Percentiles rank a stretch among this genome's conserved stretches.
phyloP scores from a whole-genome alignment of 2,797 vertebrate species.

The Enteromius mattozi region DNA sequence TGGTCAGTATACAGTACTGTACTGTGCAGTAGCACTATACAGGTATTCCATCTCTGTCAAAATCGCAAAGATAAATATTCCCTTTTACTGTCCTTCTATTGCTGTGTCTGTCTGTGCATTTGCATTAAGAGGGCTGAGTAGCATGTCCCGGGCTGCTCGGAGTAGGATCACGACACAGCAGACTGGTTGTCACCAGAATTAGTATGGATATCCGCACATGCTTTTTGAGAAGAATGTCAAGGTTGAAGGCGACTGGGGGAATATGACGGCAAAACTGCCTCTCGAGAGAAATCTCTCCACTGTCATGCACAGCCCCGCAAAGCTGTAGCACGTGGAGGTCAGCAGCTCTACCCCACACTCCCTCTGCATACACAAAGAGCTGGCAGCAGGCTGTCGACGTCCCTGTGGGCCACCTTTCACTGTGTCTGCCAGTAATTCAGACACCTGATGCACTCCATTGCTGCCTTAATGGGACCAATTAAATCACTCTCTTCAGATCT shows the following conservation, averaged over 20 bases:
- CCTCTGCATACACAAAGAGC: constrained; percentile 39
- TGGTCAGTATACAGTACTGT: background rate
- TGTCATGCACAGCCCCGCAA: constrained; percentile 55
- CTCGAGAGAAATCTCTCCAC: constrained; percentile 55
- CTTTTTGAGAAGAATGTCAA: constrained; percentile 58
- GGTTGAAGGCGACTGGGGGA: constrained; percentile 56
- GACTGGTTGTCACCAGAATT: constrained; percentile 50
- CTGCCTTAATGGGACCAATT: constrained; percentile 51
- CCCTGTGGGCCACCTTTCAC: constrained; percentile 37
- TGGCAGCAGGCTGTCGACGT: constrained; percentile 17
- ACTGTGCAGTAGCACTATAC: background rate
- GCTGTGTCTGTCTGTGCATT: background rate
- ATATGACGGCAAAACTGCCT: constrained; percentile 51
- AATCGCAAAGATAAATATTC: background rate
- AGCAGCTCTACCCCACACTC: constrained; percentile 20
- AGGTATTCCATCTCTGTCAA: background rate
- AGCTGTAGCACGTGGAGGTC: constrained; percentile 48
- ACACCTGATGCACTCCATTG: constrained; percentile 51
- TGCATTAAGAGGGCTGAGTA: constrained; percentile 3
- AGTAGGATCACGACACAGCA: constrained; percentile 39
- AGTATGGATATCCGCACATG: constrained; percentile 56
- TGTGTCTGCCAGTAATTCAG: constrained; percentile 35
- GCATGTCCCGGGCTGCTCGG: constrained; percentile 13
- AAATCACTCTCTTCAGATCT: constrained; percentile 43
- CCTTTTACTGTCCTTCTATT: background rate